Evolutionary conservation across 2,113 vertebrate genomes (phyloP), one percentile per base, ranked within the genome.

Genomic region (Chrysemys picta): DNA sequence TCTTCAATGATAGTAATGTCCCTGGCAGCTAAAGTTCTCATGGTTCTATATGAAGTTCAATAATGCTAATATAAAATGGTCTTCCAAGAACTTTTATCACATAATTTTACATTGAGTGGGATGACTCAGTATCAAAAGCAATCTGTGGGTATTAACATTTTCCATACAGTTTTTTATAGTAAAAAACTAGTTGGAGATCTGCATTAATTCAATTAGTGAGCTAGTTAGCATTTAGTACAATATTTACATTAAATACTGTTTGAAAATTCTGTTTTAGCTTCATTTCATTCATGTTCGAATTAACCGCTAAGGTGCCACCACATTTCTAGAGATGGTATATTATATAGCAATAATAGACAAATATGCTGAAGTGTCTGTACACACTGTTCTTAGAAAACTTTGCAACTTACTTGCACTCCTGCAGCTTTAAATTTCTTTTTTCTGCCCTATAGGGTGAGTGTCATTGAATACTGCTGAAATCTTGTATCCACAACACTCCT

Each of bases 181-280:
- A 94, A 85, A 94, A 95, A 97, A 93, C 84, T 89, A 95, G 47
- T 94, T 93, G 86, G 90, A 95, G 88, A 95, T 82, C n/a, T 85
- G 79, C 84, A 88, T 65, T 91, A 86, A 97, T 95, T 95, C 96
- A 95, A 97, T 96, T 96, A 95, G 93, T 93, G 95, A 89, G 94
- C 31, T 95, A 96, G 96, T 96, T 97, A 96, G 83, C 72, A 45
- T 25, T 25, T 45, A 76, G 10, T 87, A 94, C 22, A 6, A 94
- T 94, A 93, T 96, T 97, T 95, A 96, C 97, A 94, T 96, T 95
- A 97, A 83, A 96, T 85, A 88, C 89, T 95, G 94, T 80, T 59
- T 59, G 95, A 82, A 97, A 96, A 96, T 95, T 91, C 90, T 97
- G 97, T 95, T 97, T 95, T 94, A 92, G 79, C 95, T 94, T 91